Conservation (phyloP, 1,140 invertebrate species). For the Pachypeltis micranthus region DNA sequence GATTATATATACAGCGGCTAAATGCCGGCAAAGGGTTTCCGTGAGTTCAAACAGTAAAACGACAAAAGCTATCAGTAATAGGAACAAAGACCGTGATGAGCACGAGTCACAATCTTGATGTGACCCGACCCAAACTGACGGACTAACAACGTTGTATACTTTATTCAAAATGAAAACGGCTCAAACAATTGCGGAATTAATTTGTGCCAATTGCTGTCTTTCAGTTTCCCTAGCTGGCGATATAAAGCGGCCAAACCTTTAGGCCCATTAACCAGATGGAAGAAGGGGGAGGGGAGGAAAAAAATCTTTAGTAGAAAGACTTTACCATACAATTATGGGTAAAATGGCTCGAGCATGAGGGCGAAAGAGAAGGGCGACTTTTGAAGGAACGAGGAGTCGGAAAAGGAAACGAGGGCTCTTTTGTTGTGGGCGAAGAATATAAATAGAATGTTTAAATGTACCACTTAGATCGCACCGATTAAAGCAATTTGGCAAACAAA, state of each 20-base stretch:
- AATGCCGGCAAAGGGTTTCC: too few species aligned
- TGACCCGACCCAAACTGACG: too few species aligned
- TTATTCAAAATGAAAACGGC: too few species aligned
- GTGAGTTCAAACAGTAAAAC: too few species aligned
- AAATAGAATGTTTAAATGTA: slow-evolving; percentile 8
- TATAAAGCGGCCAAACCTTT: not conserved
- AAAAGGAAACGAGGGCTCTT: slow-evolving; percentile 6
- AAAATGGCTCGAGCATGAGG: too few species aligned
- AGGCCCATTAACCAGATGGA: not conserved
- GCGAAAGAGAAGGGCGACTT: not conserved
- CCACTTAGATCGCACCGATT: slow-evolving; percentile 15
- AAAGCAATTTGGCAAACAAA: slow-evolving; percentile 17
- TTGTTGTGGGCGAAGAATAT: slow-evolving; percentile 4
- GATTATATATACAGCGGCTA: too few species aligned
- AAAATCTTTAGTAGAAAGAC: too few species aligned
- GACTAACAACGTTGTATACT: too few species aligned
- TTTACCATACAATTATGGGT: not conserved
- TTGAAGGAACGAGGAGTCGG: not conserved
- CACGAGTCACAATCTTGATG: too few species aligned
- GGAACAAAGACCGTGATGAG: too few species aligned
- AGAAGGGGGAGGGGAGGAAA: too few species aligned
- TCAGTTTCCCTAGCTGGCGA: not conserved
- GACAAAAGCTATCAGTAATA: too few species aligned
- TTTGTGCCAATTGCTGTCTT: not conserved
- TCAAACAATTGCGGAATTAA: slow-evolving; percentile 2